These are phyloP conservation scores for Lasioglossum baleicum DNA, from an alignment of 1,140 invertebrate genomes.

Conservation along the genomic window DNA sequence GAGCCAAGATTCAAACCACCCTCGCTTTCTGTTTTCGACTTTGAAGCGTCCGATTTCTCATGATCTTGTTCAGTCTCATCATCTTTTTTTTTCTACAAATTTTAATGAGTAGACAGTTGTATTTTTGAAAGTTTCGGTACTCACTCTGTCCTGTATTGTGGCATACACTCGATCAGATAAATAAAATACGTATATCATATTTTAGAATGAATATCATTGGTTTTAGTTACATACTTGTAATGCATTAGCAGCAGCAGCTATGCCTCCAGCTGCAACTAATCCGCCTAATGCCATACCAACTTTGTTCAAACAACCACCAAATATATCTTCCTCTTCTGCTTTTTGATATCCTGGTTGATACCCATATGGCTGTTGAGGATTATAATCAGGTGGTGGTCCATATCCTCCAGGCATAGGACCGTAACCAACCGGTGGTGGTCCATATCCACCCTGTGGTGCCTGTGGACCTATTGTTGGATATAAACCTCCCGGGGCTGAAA, in stretches of 20 bases:
- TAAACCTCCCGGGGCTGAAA: constrained; percentile 28
- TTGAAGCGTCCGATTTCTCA: constrained; percentile 70
- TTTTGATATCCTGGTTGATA: constrained; percentile 65
- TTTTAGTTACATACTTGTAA: constrained; percentile 64
- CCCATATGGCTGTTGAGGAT: constrained; percentile 55
- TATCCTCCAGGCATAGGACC: constrained; percentile 49
- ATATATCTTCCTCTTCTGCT: constrained; percentile 69
- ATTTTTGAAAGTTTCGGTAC: too few species aligned
- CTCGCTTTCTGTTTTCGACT: constrained; percentile 68
- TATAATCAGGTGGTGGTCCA: constrained; percentile 51
- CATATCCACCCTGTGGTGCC: constrained; percentile 66
- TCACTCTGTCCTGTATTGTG: too few species aligned
- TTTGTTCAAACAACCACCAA: constrained; percentile 72
- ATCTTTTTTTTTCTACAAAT: constrained; percentile 71
- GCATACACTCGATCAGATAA: too few species aligned
- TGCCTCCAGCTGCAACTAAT: constrained; percentile 75
- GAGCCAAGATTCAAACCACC: constrained; percentile 70
- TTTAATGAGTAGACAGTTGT: not conserved
- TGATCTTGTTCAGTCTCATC: constrained; percentile 65
- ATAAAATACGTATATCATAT: too few species aligned
- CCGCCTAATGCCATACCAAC: constrained; percentile 75
- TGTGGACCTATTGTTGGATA: constrained; percentile 21
- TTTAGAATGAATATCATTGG: not conserved
- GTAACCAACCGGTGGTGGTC: constrained; percentile 59
- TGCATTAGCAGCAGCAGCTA: constrained; percentile 75